phyloP scores from a whole-genome alignment of 2,113 vertebrate species.

The Chiloscyllium plagiosum region DNA sequence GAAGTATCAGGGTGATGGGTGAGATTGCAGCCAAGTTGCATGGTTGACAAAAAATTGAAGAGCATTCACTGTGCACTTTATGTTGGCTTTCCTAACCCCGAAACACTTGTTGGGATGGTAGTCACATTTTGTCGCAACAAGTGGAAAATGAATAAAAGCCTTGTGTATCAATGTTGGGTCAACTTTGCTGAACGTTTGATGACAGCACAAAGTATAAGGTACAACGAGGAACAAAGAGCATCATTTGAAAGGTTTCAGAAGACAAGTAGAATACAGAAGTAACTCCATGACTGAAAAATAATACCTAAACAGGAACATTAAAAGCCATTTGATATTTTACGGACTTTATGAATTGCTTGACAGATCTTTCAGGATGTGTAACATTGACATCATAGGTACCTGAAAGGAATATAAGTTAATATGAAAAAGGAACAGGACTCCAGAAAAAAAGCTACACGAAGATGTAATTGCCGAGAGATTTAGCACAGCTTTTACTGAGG shows the following conservation, averaged over 20 bases:
- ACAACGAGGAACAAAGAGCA: background rate
- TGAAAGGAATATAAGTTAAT: too few relatives aligned
- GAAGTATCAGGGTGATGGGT: background rate
- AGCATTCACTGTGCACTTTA: background rate
- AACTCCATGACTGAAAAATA: too few relatives aligned
- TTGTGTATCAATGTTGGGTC: background rate
- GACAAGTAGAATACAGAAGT: too few relatives aligned
- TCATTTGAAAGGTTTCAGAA: background rate
- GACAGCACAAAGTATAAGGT: background rate
- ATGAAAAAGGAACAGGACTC: too few relatives aligned
- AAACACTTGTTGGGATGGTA: background rate
- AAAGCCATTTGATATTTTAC: too few relatives aligned
- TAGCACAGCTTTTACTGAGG: too few relatives aligned
- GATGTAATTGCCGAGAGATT: too few relatives aligned
- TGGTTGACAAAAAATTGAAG: background rate
- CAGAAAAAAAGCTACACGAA: too few relatives aligned
- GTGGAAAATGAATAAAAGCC: background rate
- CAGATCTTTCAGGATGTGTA: too few relatives aligned
- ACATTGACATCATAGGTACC: too few relatives aligned
- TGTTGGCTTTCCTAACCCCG: background rate
- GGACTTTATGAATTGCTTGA: too few relatives aligned
- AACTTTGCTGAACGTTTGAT: background rate
- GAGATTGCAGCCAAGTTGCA: background rate
- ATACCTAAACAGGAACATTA: too few relatives aligned
- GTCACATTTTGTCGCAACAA: background rate